Percentiles rank a stretch among this genome's conserved stretches.
phyloP scores from a whole-genome alignment of 2,888 invertebrate genomes.

The Himalopsyche kuldschensis region DNA sequence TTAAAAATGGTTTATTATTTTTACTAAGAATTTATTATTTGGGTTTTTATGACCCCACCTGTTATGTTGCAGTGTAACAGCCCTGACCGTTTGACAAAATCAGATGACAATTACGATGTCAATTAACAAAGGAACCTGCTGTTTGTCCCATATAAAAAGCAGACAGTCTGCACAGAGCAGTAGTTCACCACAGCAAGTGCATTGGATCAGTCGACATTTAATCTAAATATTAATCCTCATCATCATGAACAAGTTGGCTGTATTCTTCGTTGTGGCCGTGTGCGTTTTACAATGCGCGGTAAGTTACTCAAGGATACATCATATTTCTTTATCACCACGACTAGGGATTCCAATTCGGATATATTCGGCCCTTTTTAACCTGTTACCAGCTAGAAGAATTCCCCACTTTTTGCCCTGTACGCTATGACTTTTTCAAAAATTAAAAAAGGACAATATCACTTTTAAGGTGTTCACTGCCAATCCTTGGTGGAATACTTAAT shows the following conservation, averaged over 20 bases:
- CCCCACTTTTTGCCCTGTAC: too few species aligned
- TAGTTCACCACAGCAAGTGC: background rate
- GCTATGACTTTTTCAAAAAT: too few species aligned
- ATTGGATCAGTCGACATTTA: background rate
- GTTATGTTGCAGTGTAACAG: background rate
- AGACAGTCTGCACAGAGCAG: background rate
- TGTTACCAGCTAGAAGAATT: too few species aligned
- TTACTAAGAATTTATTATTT: too few species aligned
- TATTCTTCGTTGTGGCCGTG: background rate
- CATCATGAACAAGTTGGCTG: background rate
- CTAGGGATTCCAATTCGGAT: too few species aligned
- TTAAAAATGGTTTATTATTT: too few species aligned
- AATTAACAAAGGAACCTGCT: background rate
- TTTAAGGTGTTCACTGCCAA: too few species aligned
- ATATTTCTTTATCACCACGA: too few species aligned
- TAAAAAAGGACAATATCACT: too few species aligned
- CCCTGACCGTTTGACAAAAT: background rate
- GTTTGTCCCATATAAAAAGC: background rate
- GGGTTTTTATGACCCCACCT: background rate
- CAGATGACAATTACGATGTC: background rate
- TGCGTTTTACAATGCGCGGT: background rate
- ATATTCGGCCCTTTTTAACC: too few species aligned
- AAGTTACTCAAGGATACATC: background rate
- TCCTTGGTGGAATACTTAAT: too few species aligned
- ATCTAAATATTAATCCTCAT: background rate